A percentile compares a stretch with the other conserved stretches of the same genome.
These are phyloP conservation scores for Steinernema hermaphroditum DNA, from an alignment of 2,888 invertebrate genomes.

Conservation along the genomic window DNA sequence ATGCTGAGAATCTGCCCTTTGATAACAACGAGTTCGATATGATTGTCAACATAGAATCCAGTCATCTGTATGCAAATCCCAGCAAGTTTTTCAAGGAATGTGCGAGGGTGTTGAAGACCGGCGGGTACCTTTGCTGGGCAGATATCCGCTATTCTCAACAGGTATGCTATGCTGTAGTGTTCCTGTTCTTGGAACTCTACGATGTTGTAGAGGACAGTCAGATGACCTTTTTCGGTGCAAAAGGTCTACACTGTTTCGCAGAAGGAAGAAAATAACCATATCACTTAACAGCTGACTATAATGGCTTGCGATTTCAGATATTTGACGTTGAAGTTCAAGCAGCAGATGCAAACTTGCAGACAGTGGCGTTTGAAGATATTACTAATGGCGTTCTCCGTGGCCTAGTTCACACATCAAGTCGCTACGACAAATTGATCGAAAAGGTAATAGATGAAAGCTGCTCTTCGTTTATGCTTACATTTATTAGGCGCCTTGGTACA, in stretches of 20 bases:
- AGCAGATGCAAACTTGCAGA: constrained; percentile 38
- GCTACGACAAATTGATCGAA: constrained; percentile 51
- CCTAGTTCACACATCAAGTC: constrained; percentile 42
- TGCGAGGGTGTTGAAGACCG: constrained; percentile 46
- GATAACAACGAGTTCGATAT: constrained; percentile 41
- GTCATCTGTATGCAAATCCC: constrained; percentile 51
- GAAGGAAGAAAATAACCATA: too few species aligned
- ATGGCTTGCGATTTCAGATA: too few species aligned
- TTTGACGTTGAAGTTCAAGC: constrained; percentile 34
- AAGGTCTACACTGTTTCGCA: too few species aligned
- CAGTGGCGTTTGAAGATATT: constrained; percentile 42
- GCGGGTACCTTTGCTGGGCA: constrained; percentile 53
- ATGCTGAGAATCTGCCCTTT: constrained; percentile 49
- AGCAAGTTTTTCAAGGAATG: constrained; percentile 50
- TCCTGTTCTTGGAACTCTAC: too few species aligned
- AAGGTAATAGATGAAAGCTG: constrained; percentile 36
- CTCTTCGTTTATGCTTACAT: background rate
- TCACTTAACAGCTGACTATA: too few species aligned
- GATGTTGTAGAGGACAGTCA: too few species aligned
- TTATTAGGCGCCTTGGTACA: constrained; percentile 50
- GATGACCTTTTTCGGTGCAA: too few species aligned
- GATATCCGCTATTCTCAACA: constrained; percentile 46
- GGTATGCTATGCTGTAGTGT: background rate
- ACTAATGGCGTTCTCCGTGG: constrained; percentile 51
- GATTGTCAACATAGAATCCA: constrained; percentile 56